A percentile compares a stretch with the other conserved stretches of the same genome.
Conservation (phyloP, 2,888 invertebrate genomes). For the Erannis defoliaria region DNA sequence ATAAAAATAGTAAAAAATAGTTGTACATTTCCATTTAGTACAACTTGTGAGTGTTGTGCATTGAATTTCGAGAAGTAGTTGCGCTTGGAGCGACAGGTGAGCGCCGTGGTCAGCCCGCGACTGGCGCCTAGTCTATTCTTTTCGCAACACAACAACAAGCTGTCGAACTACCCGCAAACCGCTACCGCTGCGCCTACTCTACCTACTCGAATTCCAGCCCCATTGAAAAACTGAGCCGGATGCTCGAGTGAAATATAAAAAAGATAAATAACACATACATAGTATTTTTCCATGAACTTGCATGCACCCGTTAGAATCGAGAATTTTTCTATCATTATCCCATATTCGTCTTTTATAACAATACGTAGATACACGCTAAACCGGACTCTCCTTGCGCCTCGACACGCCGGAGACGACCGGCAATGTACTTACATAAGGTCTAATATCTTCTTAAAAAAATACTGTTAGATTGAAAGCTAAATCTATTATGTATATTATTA, state of each 20-base stretch:
- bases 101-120: slow-evolving; percentile 25
- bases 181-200: slow-evolving; percentile 40
- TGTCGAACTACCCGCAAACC: slow-evolving; percentile 46
- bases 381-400: slow-evolving; percentile 73
- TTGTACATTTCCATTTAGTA: slow-evolving; percentile 79
- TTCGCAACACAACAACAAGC: slow-evolving; percentile 56
- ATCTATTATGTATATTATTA: slow-evolving; percentile 83
- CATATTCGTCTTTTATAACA: slow-evolving; percentile 84
- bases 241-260: slow-evolving; percentile 85
- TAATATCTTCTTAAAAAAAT: slow-evolving; percentile 87
- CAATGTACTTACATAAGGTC: slow-evolving; percentile 85
- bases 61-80: slow-evolving; percentile 52
- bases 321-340: slow-evolving; percentile 82
- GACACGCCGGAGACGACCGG: slow-evolving; percentile 67
- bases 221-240: slow-evolving; percentile 81
- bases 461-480: slow-evolving; percentile 87
- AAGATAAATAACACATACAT: slow-evolving; percentile 83
- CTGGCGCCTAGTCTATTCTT: slow-evolving; percentile 21
- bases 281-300: slow-evolving; percentile 81
- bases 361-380: slow-evolving; percentile 77
- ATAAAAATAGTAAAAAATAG: slow-evolving; percentile 87
- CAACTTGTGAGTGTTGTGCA: slow-evolving; percentile 80
- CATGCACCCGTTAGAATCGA: slow-evolving; percentile 86
- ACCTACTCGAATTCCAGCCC: slow-evolving; percentile 54
- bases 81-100: slow-evolving; percentile 23